A percentile compares a stretch with the other conserved stretches of the same genome.
These are phyloP conservation scores for Philaethria dido DNA, from an alignment of 2,888 invertebrate genomes.

Conservation along the genomic window DNA sequence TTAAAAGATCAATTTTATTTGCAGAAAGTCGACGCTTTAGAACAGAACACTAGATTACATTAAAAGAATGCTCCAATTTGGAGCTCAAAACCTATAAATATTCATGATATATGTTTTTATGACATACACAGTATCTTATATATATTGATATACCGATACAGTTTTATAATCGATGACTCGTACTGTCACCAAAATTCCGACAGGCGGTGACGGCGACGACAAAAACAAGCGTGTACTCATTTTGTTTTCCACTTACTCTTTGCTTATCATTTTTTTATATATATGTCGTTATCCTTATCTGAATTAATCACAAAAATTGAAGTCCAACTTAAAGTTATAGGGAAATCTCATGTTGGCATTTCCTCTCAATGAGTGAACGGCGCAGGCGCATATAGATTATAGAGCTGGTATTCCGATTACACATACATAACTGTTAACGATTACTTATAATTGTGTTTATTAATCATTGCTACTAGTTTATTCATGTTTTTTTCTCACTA, in stretches of 20 bases:
- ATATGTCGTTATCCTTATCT: conserved; percentile 10
- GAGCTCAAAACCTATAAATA: too few relatives aligned
- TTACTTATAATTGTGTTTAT: not conserved
- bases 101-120: too few relatives aligned
- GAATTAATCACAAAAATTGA: not conserved
- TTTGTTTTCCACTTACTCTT: conserved; percentile 14
- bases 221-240: conserved; percentile 7
- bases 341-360: conserved; percentile 4
- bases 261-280: not conserved
- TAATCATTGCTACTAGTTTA: not conserved
- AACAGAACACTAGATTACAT: too few relatives aligned
- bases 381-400: conserved; percentile 11
- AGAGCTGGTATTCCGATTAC: conserved; percentile 2
- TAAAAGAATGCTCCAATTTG: too few relatives aligned
- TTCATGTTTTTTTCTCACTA: conserved; percentile 3
- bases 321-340: not conserved
- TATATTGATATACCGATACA: not conserved
- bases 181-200: conserved; percentile 30
- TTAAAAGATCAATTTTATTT: too few relatives aligned
- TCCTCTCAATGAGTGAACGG: not conserved
- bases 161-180: conserved; percentile 24
- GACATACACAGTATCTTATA: too few relatives aligned
- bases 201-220: conserved; percentile 28
- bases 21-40: too few relatives aligned
- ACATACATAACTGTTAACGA: not conserved